These are phyloP conservation scores for Catharus bicknelli DNA, from an alignment of 2,113 vertebrate species.

Conservation along the genomic window DNA sequence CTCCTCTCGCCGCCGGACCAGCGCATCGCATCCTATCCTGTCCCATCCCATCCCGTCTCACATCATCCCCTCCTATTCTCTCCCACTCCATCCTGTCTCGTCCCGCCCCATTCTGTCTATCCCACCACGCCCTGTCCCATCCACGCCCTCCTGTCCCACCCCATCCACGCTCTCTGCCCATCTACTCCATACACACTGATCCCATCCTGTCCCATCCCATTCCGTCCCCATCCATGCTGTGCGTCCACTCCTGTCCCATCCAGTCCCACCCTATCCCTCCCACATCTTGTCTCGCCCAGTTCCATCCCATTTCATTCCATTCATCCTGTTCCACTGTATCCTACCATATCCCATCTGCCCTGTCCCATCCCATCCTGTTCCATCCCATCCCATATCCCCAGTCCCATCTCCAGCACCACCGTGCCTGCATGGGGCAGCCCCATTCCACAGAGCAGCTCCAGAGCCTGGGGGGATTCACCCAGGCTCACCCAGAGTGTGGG, in stretches of 20 bases:
- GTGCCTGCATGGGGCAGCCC: too few species aligned
- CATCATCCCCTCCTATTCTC: not conserved
- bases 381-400: not conserved
- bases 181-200: not conserved
- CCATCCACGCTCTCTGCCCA: too few species aligned
- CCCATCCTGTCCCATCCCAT: not conserved
- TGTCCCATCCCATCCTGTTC: not conserved
- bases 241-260: not conserved
- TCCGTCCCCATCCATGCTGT: not conserved
- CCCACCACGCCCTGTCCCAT: too few species aligned
- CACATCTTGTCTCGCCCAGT: too few species aligned
- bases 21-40: too few species aligned
- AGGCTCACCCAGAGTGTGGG: too few species aligned
- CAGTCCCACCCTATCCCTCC: not conserved
- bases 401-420: not conserved
- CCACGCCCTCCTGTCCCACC: too few species aligned
- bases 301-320: not conserved
- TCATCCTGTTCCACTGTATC: not conserved
- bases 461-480: too few species aligned
- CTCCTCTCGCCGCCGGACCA: not conserved
- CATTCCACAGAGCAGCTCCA: too few species aligned
- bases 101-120: too few species aligned
- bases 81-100: not conserved
- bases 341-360: too few species aligned
- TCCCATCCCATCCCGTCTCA: too few species aligned